phyloP scores from a whole-genome alignment of 2,797 vertebrate genomes.

The Takifugu rubripes region DNA sequence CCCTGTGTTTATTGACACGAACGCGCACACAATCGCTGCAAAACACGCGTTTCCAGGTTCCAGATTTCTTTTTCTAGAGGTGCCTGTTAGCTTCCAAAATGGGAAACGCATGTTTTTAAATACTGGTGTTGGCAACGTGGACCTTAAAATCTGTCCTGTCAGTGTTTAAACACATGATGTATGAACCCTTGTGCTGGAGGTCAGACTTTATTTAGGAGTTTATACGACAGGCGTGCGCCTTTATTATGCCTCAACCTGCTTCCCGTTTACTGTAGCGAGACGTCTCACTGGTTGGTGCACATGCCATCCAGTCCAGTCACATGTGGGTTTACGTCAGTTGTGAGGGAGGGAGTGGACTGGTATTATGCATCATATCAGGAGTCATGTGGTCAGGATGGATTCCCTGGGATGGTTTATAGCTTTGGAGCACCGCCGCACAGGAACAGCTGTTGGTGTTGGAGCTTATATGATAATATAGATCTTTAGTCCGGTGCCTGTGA shows the following conservation, averaged over 20 bases:
- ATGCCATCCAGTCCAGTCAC: conserved; percentile 35
- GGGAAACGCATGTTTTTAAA: no score
- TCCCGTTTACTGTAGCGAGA: background rate
- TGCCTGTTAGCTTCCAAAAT: no score
- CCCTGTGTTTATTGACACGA: no score
- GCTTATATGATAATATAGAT: background rate
- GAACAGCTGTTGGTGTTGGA: conserved; percentile 22
- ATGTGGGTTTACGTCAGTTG: conserved; percentile 27
- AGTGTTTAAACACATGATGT: background rate
- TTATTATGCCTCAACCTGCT: background rate
- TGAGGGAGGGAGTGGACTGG: conserved; percentile 12
- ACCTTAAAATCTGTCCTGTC: background rate
- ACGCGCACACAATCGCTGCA: no score
- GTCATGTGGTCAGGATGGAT: conserved; percentile 10
- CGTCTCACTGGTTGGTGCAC: conserved; percentile 35
- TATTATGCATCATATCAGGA: background rate
- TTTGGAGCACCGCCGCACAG: conserved; percentile 29
- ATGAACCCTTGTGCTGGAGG: no score
- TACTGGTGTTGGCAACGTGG: no score
- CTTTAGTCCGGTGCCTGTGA: no score
- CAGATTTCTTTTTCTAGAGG: no score
- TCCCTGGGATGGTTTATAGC: conserved; percentile 21
- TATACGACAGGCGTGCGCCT: background rate
- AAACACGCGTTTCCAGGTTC: no score
- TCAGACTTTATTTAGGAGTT: no score